Percentiles rank a stretch among this genome's conserved stretches.
phyloP scores from a whole-genome alignment of 1,140 invertebrate genomes.

The Trichomalopsis sarcophagae region DNA sequence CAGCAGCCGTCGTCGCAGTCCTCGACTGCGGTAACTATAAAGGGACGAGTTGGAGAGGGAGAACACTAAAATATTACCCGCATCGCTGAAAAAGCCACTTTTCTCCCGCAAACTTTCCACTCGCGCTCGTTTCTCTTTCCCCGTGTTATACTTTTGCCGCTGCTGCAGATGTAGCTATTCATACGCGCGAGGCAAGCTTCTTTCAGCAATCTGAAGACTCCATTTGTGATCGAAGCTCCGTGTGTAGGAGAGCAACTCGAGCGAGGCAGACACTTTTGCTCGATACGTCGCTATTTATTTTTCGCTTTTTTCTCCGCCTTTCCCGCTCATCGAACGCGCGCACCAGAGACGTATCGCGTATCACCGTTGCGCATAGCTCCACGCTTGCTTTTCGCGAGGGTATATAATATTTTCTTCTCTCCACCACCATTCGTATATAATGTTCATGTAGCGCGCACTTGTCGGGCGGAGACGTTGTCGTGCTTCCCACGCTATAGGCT shows the following conservation, averaged over 20 bases:
- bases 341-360: neutral
- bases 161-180: constrained; percentile 30
- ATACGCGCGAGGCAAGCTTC: constrained; percentile 19
- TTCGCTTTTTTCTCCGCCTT: neutral
- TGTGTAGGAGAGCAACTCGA: neutral
- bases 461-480: neutral
- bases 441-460: neutral
- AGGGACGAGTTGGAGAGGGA: constrained; percentile 29
- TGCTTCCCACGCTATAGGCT: neutral
- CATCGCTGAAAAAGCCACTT: constrained; percentile 61
- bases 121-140: constrained; percentile 37
- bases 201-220: constrained; percentile 38
- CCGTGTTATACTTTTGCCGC: neutral
- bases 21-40: constrained; percentile 51
- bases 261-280: constrained; percentile 16
- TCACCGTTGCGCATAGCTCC: neutral
- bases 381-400: neutral
- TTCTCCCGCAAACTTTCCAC: constrained; percentile 56
- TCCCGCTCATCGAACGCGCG: neutral
- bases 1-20: neutral
- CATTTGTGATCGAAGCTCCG: constrained; percentile 38
- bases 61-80: constrained; percentile 63
- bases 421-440: neutral
- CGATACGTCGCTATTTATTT: constrained; percentile 21
- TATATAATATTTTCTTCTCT: constrained; percentile 30